phyloP scores from a whole-genome alignment of 2,888 invertebrate genomes.

The Andrena dorsata region DNA sequence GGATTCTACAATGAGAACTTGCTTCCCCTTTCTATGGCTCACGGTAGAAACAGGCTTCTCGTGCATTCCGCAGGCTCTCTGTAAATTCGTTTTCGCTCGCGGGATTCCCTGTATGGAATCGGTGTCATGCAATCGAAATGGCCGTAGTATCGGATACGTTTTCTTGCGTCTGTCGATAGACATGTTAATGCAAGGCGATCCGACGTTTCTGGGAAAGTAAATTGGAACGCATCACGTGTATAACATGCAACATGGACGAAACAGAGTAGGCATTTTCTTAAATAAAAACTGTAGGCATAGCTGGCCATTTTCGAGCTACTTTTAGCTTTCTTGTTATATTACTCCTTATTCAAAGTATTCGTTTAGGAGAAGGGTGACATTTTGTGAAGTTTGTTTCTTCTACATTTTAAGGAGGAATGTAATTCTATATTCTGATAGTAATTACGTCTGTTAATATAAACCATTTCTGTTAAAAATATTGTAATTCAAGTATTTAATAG shows the following conservation, averaged over 20 bases:
- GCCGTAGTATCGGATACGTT: slow-evolving; percentile 26
- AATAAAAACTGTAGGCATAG: background rate
- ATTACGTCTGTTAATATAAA: too few species aligned
- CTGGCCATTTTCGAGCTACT: too few species aligned
- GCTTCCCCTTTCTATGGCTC: slow-evolving; percentile 43
- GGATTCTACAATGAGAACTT: slow-evolving; percentile 76
- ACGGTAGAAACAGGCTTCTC: slow-evolving; percentile 27
- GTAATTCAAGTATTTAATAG: too few species aligned
- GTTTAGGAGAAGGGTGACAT: too few species aligned
- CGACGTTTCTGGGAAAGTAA: slow-evolving; percentile 36
- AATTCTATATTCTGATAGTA: too few species aligned
- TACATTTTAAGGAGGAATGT: too few species aligned
- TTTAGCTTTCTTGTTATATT: too few species aligned
- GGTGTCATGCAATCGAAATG: slow-evolving; percentile 26
- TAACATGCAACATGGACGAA: background rate
- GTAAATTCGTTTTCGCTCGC: slow-evolving; percentile 41
- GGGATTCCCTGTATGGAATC: slow-evolving; percentile 30
- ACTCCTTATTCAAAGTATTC: too few species aligned
- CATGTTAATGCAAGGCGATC: slow-evolving; percentile 30
- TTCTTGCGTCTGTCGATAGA: slow-evolving; percentile 35
- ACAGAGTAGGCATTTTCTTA: background rate
- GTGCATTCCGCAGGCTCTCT: slow-evolving; percentile 23
- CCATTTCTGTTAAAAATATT: too few species aligned
- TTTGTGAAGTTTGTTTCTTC: too few species aligned
- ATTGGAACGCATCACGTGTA: slow-evolving; percentile 13